Evolutionary conservation across 2,888 invertebrate species (phyloP), one percentile per base, ranked within the genome.

Genomic region (Microctonus hyperodae): DNA sequence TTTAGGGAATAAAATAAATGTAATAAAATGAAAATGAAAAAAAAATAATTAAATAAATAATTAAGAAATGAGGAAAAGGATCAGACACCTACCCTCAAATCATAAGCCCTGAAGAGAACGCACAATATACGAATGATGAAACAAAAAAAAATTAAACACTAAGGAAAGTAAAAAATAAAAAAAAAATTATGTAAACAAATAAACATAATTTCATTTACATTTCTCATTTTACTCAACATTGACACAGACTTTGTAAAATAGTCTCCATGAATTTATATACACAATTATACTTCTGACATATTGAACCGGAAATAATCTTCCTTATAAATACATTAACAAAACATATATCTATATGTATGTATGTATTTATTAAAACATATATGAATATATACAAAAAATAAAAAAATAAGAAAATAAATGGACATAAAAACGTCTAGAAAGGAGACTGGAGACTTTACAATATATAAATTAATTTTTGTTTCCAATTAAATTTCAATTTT

Each of bases 1-100:
- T 53, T 61, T 44, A 55, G 53, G 35, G 40, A 63, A 22, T 13
- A 37, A 20, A 37, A 37, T 37, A 37, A 37, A 6, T 31, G 37
- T 55, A 40, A 56, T 25, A 61, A 20, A 48, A 37, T 11, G 33
- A 57, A 20, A 50, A 50, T 33, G 28, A 33, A 11, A 23, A 53
- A 9, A 20, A 40, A 35, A 28, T n/a, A 13, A 25, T 23, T 7
- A 51, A 40, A 40, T 40, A 10, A 40, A 40, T 40, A n/a, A n/a
- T 13, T 13, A 10, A 10, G 4, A 40, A 40, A 40, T 11, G 40
- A 6, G 16, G 6, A 20, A 1, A 4, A 4, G 6, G 16, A 9
- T 5, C 4, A 44, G 6, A 44, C 16, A 20, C 16, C 6, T 16
- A 7, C n/a, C 9, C 44, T 16, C 16, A n/a, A 44, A 44, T 44